These are phyloP conservation scores for Reticulitermes lucifugus DNA, from an alignment of 2,888 invertebrate species.

Conservation along the genomic window DNA sequence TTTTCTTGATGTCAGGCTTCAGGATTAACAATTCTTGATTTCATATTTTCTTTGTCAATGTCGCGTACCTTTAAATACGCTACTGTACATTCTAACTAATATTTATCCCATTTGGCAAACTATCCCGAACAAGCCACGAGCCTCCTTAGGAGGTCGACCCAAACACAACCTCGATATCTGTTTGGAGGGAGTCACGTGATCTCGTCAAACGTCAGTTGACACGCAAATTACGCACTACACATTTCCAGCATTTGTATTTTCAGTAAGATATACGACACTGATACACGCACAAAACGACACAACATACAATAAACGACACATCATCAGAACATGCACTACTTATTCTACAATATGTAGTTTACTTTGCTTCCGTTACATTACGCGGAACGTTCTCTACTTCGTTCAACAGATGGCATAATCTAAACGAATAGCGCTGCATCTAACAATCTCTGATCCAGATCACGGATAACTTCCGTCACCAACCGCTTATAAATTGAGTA, in stretches of 20 bases:
- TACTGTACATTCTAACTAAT: conserved; percentile 1
- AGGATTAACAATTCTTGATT: neutral
- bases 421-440: no score
- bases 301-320: neutral
- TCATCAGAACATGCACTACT: neutral
- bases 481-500: no score
- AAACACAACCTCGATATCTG: conserved; percentile 39
- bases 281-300: neutral
- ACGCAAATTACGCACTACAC: neutral
- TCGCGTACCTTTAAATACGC: conserved; percentile 20
- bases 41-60: neutral
- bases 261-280: conserved; percentile 8
- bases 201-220: conserved; percentile 36
- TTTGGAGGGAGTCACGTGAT: conserved; percentile 40
- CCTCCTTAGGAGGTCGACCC: conserved; percentile 20
- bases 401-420: neutral
- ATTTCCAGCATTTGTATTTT: neutral
- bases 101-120: conserved; percentile 2
- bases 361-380: neutral
- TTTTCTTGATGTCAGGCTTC: conserved; percentile 12
- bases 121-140: conserved; percentile 23
- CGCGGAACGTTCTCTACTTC: neutral
- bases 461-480: no score
- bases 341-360: neutral
- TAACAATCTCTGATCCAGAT: no score